Base-by-base conservation (phyloP, 1,140 invertebrate genomes). In the Drosophila bipectinata region DNA sequence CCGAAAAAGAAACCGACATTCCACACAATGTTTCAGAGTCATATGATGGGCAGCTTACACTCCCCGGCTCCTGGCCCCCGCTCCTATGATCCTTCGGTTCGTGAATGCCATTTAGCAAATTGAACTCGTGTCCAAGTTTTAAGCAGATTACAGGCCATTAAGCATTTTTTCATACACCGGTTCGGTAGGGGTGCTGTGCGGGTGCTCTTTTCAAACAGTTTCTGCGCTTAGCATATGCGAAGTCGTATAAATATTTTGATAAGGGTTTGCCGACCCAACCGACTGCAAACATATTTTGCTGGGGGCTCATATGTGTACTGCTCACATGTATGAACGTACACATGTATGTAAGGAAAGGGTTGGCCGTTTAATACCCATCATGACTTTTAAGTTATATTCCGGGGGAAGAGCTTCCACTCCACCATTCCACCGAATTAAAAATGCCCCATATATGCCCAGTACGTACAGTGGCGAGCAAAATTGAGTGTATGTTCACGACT, bases 231-330 rank as follows among this genome's bases (percentile, higher is more conserved):
- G 79, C 84, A 89, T 89, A 85, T 89, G 84, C 69, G 79, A 87
- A 87, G 71, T 83, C 83, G 84, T 90, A 89, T 89, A 89, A 87
- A 90, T 90, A 81, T 89, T 89, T 89, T 89, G 85, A 89, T 89
- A 89, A 89, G 85, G 85, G 85, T 89, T 88, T 69, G 67, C 34
- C 51, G 67, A 87, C 72, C 71, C 67, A 69, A 66, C 72, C 66
- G 67, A 69, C 76, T 77, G 77, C 56, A 53, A 76, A 85, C 77
- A 85, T 71, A 77, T 81, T 79, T 80, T 62, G 63, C 77, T 67
- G 39, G 54, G 34, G 76, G 67, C 57, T 26, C 24, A 15, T 47
- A 45, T 15, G n/a, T 28, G 26, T 28, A 28, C 26, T 28, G 26
- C 39, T 14, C 39, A 14, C 39, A 41, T 41, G 58, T 58, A 45